Percentiles rank a stretch among this genome's conserved stretches.
These are phyloP conservation scores for Chiloscyllium punctatum DNA, from an alignment of 2,797 vertebrate species.

Conservation along the genomic window DNA sequence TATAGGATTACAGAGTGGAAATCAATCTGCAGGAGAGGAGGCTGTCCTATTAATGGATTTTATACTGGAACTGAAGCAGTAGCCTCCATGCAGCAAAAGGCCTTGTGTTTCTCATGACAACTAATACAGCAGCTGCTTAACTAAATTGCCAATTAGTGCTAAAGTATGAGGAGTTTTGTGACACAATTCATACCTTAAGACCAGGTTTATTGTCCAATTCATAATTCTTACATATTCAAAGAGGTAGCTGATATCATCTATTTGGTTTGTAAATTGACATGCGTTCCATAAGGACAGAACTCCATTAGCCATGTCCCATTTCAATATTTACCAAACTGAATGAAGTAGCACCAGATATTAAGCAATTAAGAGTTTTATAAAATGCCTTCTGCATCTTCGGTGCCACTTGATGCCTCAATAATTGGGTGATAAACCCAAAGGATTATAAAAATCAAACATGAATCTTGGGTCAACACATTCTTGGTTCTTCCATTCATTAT, in stretches of 20 bases:
- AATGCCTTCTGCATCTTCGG: not conserved
- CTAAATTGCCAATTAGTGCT: conserved; percentile 1
- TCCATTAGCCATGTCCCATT: not conserved
- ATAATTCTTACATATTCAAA: not conserved
- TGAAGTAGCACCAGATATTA: not conserved
- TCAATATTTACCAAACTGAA: not conserved
- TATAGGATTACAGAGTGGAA: not conserved
- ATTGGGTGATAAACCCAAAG: not conserved
- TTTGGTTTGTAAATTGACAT: not conserved
- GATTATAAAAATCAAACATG: not conserved
- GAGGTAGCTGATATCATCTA: not conserved
- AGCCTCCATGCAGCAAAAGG: not conserved
- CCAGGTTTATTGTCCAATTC: not conserved
- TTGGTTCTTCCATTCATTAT: not conserved
- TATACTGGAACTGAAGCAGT: not conserved
- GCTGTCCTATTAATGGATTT: not conserved
- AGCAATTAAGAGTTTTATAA: not conserved
- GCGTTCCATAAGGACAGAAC: not conserved
- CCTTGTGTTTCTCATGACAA: not conserved
- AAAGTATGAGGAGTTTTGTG: not conserved
- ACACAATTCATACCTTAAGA: not conserved
- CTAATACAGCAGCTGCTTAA: not conserved
- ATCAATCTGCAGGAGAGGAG: not conserved
- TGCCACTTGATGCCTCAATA: not conserved
- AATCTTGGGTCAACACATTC: not conserved